Conservation (phyloP, 2,113 vertebrate species). For the Geococcyx californianus region DNA sequence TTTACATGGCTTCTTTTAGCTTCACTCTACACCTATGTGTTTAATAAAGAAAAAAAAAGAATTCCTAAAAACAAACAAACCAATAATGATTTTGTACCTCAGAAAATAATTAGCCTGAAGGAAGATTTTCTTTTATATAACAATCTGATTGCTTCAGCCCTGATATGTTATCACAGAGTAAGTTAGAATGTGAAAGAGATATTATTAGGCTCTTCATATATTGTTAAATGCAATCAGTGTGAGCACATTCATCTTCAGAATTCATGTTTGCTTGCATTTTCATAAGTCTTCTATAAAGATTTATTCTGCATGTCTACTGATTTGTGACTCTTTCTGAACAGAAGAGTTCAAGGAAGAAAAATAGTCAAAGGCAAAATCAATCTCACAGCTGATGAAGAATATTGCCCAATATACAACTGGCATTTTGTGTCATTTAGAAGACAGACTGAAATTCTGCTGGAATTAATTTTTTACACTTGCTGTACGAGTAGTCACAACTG, state of each 20-base stretch:
- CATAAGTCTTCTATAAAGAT: background rate
- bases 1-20: background rate
- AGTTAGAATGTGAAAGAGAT: background rate
- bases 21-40: background rate
- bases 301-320: background rate
- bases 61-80: background rate
- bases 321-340: conserved; percentile 7
- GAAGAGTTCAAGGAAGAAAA: background rate
- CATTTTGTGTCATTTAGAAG: conserved; percentile 29
- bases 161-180: background rate
- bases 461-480: background rate
- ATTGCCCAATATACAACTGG: conserved; percentile 6
- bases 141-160: background rate
- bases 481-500: background rate
- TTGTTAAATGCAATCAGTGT: background rate
- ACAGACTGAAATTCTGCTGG: background rate
- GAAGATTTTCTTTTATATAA: background rate
- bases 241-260: background rate
- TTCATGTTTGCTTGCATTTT: background rate
- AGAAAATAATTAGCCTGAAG: background rate
- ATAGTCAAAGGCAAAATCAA: conserved; percentile 11
- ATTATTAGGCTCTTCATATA: background rate
- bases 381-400: conserved; percentile 8
- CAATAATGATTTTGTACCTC: background rate
- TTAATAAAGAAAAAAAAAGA: background rate